phyloP scores from a whole-genome alignment of 2,113 vertebrate species.

The Cisticola juncidis region DNA sequence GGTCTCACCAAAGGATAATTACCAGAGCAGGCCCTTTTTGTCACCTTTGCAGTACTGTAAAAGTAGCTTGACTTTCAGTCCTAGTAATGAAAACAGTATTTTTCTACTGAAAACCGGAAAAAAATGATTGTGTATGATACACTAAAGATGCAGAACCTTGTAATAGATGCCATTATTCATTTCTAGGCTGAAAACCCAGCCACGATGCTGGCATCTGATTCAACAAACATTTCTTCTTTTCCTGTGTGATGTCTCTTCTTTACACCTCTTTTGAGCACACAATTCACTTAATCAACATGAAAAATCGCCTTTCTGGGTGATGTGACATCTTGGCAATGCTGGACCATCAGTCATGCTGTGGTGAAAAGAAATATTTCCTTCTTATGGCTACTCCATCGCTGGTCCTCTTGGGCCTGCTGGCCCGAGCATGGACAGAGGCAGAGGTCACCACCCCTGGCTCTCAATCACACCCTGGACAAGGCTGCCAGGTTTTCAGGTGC shows the following conservation, averaged over 20 bases:
- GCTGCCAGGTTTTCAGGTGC: not conserved
- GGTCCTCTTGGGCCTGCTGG: not conserved
- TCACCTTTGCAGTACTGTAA: not conserved
- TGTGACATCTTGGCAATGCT: not conserved
- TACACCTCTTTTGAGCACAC: not conserved
- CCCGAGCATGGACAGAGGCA: not conserved
- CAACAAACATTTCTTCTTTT: not conserved
- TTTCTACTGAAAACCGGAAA: not conserved
- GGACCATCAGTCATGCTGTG: not conserved
- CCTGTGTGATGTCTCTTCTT: not conserved
- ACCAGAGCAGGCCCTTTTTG: not conserved
- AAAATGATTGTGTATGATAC: not conserved
- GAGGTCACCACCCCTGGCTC: not conserved
- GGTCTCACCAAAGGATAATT: not conserved
- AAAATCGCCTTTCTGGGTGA: not conserved
- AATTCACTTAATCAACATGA: not conserved
- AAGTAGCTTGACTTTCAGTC: not conserved
- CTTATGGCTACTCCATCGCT: not conserved
- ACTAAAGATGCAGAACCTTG: not conserved
- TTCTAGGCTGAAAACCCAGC: not conserved
- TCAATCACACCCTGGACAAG: not conserved
- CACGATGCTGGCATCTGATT: not conserved
- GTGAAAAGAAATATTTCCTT: not conserved
- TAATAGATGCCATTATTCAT: not conserved
- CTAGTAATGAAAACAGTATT: not conserved